These are phyloP conservation scores for Oscheius sp. DNA, from an alignment of 2,888 invertebrate genomes.

Conservation along the genomic window DNA sequence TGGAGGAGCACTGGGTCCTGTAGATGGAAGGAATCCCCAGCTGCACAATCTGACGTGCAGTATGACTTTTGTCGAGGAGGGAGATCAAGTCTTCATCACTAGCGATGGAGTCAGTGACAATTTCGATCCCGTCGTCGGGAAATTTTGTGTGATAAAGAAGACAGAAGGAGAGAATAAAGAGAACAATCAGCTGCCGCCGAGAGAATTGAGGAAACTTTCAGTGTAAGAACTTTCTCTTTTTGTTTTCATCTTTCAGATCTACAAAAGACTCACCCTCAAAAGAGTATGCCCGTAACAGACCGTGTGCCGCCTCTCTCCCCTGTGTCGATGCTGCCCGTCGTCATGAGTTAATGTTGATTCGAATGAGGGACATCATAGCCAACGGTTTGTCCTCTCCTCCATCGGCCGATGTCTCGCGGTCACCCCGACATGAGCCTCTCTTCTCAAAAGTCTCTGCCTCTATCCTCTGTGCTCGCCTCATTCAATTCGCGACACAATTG, in stretches of 20 bases:
- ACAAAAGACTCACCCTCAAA: conserved; percentile 40
- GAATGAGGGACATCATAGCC: conserved; percentile 81
- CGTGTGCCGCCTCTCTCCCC: conserved; percentile 73
- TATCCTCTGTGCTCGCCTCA: conserved; percentile 78
- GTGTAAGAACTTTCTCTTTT: conserved; percentile 32
- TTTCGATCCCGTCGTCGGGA: conserved; percentile 89
- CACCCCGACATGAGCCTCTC: conserved; percentile 68
- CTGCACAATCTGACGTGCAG: conserved; percentile 83
- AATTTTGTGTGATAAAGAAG: conserved; percentile 77
- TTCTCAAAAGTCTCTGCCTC: conserved; percentile 70
- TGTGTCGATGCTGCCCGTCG: conserved; percentile 81
- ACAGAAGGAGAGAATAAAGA: conserved; percentile 52
- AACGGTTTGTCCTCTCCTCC: conserved; percentile 75
- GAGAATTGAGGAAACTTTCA: conserved; percentile 43
- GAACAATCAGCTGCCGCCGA: conserved; percentile 43
- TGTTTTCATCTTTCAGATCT: conserved; percentile 31
- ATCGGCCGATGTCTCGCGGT: not conserved
- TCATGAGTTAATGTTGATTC: conserved; percentile 72
- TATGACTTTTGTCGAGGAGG: conserved; percentile 80
- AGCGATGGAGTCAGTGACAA: conserved; percentile 91
- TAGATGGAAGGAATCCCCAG: conserved; percentile 85
- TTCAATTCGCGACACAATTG: conserved; percentile 82
- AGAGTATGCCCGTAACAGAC: conserved; percentile 47
- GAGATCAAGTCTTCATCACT: conserved; percentile 85
- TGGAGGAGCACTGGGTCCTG: conserved; percentile 86